Base-by-base conservation (phyloP, 2,888 invertebrate species). In the Listrodromus nycthemerus region DNA sequence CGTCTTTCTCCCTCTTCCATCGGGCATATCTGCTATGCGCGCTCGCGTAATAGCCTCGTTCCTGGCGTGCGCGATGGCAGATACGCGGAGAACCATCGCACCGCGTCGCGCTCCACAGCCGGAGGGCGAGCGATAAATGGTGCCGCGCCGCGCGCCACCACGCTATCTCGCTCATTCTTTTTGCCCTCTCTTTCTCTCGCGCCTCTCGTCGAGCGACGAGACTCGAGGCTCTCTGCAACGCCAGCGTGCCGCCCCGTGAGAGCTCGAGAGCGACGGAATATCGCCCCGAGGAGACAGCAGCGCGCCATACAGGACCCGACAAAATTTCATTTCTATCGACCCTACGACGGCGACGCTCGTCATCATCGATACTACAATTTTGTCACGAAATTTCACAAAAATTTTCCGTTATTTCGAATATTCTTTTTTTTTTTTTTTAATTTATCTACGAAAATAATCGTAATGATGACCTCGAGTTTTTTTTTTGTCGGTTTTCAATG, bases 31-130 rank as follows among this genome's bases (percentile, higher is more conserved):
- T 71, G 55, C 67, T 87, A 88, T 88, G 87, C 87, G 87, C 90
- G 88, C 87, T 91, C 89, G 88, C 90, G 89, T 91, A 91, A 91
- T 91, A 90, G 91, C 90, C 89, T 89, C 89, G 91, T 89, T 89
- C 85, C 89, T 89, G 87, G 87, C 86, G 88, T 87, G 87, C 86
- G 87, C 89, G 90, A 89, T 90, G 89, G 86, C 86, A 90, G 89
- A 89, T 90, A 89, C 88, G 88, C 87, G 87, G 86, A 84, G 89
- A 86, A 41, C 78, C 74, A 67, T 79, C 78, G 71, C 81, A 73
- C 70, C 50, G 76, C 84, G 79, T 66, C 82, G 86, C 87, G 88
- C 87, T 83, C 73, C 78, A 83, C 70, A 85, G 86, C 86, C 77
- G 79, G 86, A 86, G 86, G 88, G 84, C 88, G 88, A 84, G 89